Conservation (phyloP, 2,888 invertebrate species). For the Coelopa pilipes region DNA sequence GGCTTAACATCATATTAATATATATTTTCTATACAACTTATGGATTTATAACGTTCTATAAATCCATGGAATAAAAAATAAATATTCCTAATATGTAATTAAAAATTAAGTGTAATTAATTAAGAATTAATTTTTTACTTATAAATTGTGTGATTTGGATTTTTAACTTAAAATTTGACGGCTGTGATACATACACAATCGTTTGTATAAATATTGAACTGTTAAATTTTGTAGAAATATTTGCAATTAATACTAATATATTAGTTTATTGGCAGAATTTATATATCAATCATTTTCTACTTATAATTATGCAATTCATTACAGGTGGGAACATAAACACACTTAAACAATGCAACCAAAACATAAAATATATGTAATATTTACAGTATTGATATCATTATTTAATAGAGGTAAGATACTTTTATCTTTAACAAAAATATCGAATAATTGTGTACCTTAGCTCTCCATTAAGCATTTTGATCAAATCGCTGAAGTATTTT, state of each 20-base stretch:
- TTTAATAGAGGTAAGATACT: not conserved
- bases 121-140: not conserved
- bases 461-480: too few species aligned
- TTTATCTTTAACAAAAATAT: not conserved
- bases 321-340: not conserved
- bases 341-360: not conserved
- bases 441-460: too few species aligned
- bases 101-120: not conserved
- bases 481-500: too few species aligned
- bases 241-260: not conserved
- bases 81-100: not conserved
- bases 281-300: too few species aligned
- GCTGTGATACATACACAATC: constrained; percentile 29
- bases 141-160: too few species aligned
- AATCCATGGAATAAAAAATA: too few species aligned
- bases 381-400: not conserved
- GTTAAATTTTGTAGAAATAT: not conserved
- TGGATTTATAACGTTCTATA: too few species aligned
- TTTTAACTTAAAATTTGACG: constrained; percentile 1
- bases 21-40: not conserved
- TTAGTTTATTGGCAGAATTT: too few species aligned
- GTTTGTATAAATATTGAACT: constrained; percentile 9
- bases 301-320: too few species aligned
- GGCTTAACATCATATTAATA: not conserved
- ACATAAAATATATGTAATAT: not conserved